phyloP scores from a whole-genome alignment of 2,888 invertebrate genomes.

The Xylophagus ater region DNA sequence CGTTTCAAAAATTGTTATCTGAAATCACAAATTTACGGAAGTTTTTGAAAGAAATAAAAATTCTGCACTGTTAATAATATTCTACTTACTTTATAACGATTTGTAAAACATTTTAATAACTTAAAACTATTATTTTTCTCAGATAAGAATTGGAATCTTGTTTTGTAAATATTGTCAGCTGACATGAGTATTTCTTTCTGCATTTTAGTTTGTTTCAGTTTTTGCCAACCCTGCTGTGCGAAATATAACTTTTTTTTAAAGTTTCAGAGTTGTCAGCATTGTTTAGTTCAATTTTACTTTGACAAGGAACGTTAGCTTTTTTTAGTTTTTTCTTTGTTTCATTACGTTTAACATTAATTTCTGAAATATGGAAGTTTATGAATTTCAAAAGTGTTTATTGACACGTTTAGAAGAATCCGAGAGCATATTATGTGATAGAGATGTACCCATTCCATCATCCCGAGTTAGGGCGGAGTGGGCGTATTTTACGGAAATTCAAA shows the following conservation, averaged over 20 bases:
- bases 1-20: no score
- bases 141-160: no score
- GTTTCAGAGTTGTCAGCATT: no score
- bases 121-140: no score
- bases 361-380: conserved; percentile 44
- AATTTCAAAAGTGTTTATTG: conserved; percentile 47
- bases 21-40: no score
- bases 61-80: no score
- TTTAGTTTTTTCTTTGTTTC: neutral
- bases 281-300: no score
- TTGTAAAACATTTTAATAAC: no score
- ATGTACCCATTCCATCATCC: conserved; percentile 39
- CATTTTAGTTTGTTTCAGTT: neutral
- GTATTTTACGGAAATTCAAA: conserved; percentile 43
- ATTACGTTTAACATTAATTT: neutral
- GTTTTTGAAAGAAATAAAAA: no score
- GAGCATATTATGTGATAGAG: conserved; percentile 41
- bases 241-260: neutral
- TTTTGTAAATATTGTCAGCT: no score
- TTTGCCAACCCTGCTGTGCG: neutral
- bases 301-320: no score
- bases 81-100: no score
- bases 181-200: neutral
- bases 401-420: conserved; percentile 44
- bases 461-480: conserved; percentile 45